These are phyloP conservation scores for Pogonomyrmex californicus DNA, from an alignment of 1,140 invertebrate genomes.

Conservation along the genomic window DNA sequence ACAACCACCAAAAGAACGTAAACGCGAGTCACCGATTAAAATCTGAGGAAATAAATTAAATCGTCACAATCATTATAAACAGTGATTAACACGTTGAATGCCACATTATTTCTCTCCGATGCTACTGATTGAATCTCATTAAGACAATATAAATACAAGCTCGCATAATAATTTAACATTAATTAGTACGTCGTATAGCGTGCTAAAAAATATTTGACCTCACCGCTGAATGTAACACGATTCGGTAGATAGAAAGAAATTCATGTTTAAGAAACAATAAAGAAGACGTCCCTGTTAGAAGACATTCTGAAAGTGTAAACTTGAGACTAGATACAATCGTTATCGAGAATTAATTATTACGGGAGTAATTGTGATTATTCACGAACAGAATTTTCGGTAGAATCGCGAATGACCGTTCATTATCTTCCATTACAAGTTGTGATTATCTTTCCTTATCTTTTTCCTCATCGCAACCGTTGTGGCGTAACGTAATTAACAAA, in stretches of 20 bases:
- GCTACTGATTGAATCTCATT: conserved; percentile 7
- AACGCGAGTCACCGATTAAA: conserved; percentile 7
- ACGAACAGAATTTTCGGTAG: not conserved
- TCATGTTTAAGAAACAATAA: not conserved
- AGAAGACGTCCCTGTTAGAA: not conserved
- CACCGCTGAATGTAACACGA: not conserved
- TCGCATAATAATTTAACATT: not conserved
- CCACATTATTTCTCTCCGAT: not conserved
- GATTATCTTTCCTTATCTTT: not conserved
- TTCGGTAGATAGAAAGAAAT: not conserved
- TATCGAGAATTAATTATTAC: not conserved
- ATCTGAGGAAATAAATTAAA: conserved; percentile 16
- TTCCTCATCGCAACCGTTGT: not conserved
- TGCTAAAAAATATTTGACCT: not conserved
- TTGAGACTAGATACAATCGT: not conserved
- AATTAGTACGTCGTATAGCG: not conserved
- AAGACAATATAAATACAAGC: not conserved
- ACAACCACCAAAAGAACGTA: not conserved
- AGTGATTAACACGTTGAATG: conserved; percentile 40
- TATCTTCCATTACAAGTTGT: not conserved
- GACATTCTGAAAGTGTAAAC: not conserved
- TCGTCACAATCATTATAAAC: conserved; percentile 17
- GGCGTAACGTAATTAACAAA: not conserved
- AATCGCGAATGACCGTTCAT: not conserved
- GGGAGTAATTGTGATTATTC: not conserved